Base-by-base conservation (phyloP, 1,140 invertebrate genomes). In the Scaptomyza graminum region DNA sequence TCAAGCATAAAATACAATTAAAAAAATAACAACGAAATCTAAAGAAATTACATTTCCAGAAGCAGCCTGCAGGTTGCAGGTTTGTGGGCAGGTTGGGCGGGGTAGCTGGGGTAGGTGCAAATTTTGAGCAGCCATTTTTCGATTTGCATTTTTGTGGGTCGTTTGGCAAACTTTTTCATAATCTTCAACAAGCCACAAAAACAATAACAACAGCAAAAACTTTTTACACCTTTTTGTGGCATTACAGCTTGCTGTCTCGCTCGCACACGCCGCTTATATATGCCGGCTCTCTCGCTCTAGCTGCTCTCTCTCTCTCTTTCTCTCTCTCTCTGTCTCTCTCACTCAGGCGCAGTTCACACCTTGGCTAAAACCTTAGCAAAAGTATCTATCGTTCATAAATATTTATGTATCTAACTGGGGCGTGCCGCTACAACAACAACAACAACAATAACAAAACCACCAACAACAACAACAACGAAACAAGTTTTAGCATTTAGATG, bases 331-430 rank as follows among this genome's bases (percentile, higher is more conserved):
- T 44, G 2, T 7, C 34, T 41, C 54, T 44, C 54, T 44, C 65
- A 60, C 22, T 73, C 76, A 79, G 50, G 46, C 73, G 72, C 74
- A 73, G 78, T 85, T 85, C 83, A 85, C 81, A 85, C 82, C 81
- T 85, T 87, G 82, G 67, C 79, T 63, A 79, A 79, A 82, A 79
- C 70, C 79, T 69, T 79, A 72, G 75, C 74, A 74, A 87, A 82
- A 87, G 83, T 88, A 88, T 83, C 83, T 83, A 88, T 77, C 65
- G 81, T 84, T 73, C 78, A 88, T 79, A 88, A 90, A 90, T 90
- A 90, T 90, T 90, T 90, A 73, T 90, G 82, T 90, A 90, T 90
- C 88, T 90, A 90, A 90, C 87, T 90, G 88, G 88, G 88, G 88
- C 88, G 88, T 90, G 87, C 82, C 87, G 77, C 76, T 62, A 67